Conservation (phyloP, 2,888 invertebrate species). For the Thera britannica region DNA sequence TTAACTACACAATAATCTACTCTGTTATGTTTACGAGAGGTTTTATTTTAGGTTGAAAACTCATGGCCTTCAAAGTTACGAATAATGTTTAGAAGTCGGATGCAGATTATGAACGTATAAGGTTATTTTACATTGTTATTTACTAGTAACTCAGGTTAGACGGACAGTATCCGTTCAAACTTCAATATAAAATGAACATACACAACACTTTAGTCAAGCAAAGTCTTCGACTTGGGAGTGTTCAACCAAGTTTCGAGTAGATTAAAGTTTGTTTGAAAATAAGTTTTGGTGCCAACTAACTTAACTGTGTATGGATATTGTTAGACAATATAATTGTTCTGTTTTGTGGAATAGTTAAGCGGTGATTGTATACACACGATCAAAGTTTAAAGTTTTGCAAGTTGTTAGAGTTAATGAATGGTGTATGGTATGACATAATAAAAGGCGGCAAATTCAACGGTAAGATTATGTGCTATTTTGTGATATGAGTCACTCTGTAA, state of each 20-base stretch:
- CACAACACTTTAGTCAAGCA: conserved; percentile 4
- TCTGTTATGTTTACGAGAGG: not conserved
- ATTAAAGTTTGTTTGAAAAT: conserved; percentile 19
- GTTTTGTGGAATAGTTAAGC: not conserved
- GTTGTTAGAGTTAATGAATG: not conserved
- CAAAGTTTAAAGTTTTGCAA: not conserved
- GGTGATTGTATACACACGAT: conserved; percentile 1
- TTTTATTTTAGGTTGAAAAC: conserved; percentile 7
- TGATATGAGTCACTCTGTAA: conserved; percentile 55
- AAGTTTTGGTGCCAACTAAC: conserved; percentile 21
- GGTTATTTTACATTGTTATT: conserved; percentile 64
- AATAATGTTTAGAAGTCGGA: conserved; percentile 59
- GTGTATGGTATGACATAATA: conserved; percentile 37
- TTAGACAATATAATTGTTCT: not conserved
- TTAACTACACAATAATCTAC: conserved; percentile 14
- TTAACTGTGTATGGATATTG: conserved; percentile 13
- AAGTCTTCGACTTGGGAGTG: conserved; percentile 15
- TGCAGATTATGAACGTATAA: conserved; percentile 61
- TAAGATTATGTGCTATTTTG: conserved; percentile 47
- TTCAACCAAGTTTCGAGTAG: conserved; percentile 13
- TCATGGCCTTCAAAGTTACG: conserved; percentile 63
- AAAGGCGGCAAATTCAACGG: conserved; percentile 62
- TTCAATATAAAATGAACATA: conserved; percentile 22
- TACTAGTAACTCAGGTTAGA: conserved; percentile 41
- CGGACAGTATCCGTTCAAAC: conserved; percentile 43